Conservation (phyloP, 2,113 vertebrate species). For the Brienomyrus longianalis region DNA sequence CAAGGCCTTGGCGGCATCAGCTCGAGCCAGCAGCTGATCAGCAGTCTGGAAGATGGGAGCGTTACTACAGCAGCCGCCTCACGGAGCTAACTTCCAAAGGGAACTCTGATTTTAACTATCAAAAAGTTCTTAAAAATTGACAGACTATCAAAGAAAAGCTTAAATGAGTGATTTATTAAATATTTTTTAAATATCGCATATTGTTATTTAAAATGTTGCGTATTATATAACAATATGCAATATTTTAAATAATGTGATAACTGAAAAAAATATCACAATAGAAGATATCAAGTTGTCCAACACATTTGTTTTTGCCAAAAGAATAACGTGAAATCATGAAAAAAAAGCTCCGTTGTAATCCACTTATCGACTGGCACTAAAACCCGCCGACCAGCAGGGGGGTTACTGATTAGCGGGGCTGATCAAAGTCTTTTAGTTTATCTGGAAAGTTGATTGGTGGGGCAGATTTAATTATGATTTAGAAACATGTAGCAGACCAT, state of each 20-base stretch:
- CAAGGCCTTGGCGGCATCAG: conserved; percentile 86
- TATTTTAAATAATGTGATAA: background rate
- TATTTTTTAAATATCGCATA: too few species aligned
- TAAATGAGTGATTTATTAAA: background rate
- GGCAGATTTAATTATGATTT: background rate
- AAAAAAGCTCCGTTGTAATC: background rate
- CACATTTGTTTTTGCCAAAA: background rate
- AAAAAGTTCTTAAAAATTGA: background rate
- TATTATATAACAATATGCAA: background rate
- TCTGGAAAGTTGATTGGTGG: background rate
- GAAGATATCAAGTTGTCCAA: background rate
- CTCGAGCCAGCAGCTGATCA: conserved; percentile 89
- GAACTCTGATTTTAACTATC: background rate
- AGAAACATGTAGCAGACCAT: background rate
- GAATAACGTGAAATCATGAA: background rate
- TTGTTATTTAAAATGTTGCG: too few species aligned
- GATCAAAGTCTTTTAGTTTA: background rate
- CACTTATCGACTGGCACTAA: background rate
- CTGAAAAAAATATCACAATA: background rate
- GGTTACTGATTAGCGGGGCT: background rate
- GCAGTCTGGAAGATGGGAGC: conserved; percentile 69
- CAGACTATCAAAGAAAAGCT: background rate
- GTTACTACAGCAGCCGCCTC: background rate
- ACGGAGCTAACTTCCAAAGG: background rate
- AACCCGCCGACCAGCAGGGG: background rate